Conservation (phyloP, 2,113 vertebrate genomes). For the Polypterus senegalus region DNA sequence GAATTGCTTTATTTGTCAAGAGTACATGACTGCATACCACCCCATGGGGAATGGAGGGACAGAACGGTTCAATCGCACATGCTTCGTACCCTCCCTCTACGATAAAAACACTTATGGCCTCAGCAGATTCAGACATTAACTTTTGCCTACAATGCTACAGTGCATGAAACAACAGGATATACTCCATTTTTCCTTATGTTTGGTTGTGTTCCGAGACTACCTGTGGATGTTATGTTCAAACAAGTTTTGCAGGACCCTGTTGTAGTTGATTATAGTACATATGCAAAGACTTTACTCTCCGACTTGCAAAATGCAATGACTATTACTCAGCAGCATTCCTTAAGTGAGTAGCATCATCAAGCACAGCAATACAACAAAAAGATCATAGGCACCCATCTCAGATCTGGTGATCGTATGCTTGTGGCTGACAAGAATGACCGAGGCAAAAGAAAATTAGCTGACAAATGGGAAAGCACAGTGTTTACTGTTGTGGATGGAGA, state of each 20-base stretch:
- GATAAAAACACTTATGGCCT: constrained; percentile 6
- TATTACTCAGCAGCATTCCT: constrained; percentile 15
- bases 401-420: constrained; percentile 5
- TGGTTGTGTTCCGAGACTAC: constrained; percentile 11
- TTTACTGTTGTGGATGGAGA: constrained; percentile 9
- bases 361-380: constrained; percentile 6
- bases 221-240: constrained; percentile 12
- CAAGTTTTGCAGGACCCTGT: constrained; percentile 6
- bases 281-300: constrained; percentile 7
- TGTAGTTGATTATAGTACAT: constrained; percentile 5
- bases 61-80: constrained; percentile 16
- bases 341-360: constrained; percentile 8
- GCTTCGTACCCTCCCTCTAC: constrained; percentile 1
- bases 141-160: constrained; percentile 16
- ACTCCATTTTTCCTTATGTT: constrained; percentile 17
- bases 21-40: constrained; percentile 13
- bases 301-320: constrained; percentile 11
- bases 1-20: constrained; percentile 9
- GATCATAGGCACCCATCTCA: constrained; percentile 2
- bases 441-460: constrained; percentile 15
- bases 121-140: constrained; percentile 15
- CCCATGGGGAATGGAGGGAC: constrained; percentile 14
- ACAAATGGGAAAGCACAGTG: constrained; percentile 11
- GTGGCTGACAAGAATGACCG: constrained; percentile 12
- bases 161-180: constrained; percentile 18